Evolutionary conservation across 2,797 vertebrate genomes (phyloP).

Genomic region (Manis crassicaudata): DNA sequence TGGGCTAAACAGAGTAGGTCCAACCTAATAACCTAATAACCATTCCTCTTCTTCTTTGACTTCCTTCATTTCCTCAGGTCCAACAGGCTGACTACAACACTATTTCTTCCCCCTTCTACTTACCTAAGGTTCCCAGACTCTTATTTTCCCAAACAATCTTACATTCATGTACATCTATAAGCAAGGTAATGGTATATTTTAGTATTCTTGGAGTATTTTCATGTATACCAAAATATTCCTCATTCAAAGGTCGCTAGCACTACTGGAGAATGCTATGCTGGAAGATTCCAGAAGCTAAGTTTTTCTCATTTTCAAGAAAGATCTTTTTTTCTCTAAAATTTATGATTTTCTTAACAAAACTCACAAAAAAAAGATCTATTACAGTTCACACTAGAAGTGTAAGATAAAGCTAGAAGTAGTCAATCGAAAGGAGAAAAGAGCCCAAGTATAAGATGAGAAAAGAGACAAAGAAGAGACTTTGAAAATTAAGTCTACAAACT

Average conservation of each 20-base stretch:
- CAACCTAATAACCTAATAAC: not conserved
- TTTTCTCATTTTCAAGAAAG: conserved; percentile 58
- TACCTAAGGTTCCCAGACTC: not conserved
- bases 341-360: conserved; percentile 28
- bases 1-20: not conserved
- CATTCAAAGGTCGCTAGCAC: conserved; percentile 6
- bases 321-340: conserved; percentile 21
- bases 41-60: not conserved
- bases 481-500: conserved; percentile 69
- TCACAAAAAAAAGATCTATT: not conserved
- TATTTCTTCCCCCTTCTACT: not conserved
- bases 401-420: conserved; percentile 29
- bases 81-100: not conserved
- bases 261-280: not conserved
- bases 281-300: conserved; percentile 44
- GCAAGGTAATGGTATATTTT: not conserved
- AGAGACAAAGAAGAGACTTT: conserved; percentile 62
- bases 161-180: not conserved
- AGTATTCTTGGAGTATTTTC: not conserved
- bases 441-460: conserved; percentile 43
- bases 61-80: not conserved
- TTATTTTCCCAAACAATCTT: not conserved
- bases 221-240: conserved; percentile 23
- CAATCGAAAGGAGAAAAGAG: conserved; percentile 52
- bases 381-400: not conserved